These are phyloP conservation scores for Chromoteleia sp. DNA, from an alignment of 2,888 invertebrate species.

Conservation along the genomic window DNA sequence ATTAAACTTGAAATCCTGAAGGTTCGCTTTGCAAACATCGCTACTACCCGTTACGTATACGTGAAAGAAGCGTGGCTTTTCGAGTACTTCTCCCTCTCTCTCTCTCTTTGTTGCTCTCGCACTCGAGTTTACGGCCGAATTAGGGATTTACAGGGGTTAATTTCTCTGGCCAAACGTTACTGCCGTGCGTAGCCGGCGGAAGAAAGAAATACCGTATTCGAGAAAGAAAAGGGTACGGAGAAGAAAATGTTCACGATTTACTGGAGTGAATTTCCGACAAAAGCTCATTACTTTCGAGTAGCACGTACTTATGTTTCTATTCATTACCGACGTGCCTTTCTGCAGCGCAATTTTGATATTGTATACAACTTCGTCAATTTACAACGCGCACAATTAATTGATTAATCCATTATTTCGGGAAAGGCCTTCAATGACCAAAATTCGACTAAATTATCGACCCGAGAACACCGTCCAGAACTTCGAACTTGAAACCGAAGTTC, in stretches of 20 bases:
- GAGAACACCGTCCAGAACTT: not conserved
- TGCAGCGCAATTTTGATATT: conserved; percentile 62
- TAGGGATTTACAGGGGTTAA: conserved; percentile 79
- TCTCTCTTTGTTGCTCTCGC: conserved; percentile 23
- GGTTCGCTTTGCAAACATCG: conserved; percentile 76
- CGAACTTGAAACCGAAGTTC: too few species aligned
- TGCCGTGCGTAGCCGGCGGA: conserved; percentile 58
- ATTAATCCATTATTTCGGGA: conserved; percentile 59
- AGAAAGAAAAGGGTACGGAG: conserved; percentile 64
- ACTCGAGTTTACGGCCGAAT: conserved; percentile 78
- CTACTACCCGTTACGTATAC: conserved; percentile 75
- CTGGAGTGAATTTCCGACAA: conserved; percentile 70
- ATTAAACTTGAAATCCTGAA: conserved; percentile 63
- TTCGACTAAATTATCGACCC: conserved; percentile 15
- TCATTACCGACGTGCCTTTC: conserved; percentile 63
- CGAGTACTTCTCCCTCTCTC: conserved; percentile 61
- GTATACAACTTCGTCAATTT: conserved; percentile 65
- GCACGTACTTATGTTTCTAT: conserved; percentile 71
- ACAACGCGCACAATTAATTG: conserved; percentile 54
- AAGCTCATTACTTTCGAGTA: conserved; percentile 71
- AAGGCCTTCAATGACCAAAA: conserved; percentile 11
- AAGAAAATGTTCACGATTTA: conserved; percentile 74
- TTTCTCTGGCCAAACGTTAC: conserved; percentile 73
- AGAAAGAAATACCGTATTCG: conserved; percentile 63
- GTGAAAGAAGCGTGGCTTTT: conserved; percentile 72